Evolutionary conservation across 2,888 invertebrate genomes (phyloP).

Genomic region (Protophormia terraenovae): DNA sequence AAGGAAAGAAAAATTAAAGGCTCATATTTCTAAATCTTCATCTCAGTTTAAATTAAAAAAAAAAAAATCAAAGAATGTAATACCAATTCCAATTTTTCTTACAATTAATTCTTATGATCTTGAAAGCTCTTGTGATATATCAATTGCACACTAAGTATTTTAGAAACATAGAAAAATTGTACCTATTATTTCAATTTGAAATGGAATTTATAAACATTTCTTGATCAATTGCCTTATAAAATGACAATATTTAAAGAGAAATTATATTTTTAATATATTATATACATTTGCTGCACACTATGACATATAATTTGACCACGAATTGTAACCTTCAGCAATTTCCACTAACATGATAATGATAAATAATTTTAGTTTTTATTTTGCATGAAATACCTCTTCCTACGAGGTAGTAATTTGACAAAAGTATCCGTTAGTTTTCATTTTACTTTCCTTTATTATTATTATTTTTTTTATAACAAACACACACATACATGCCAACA

Average conservation of each 20-base stretch:
- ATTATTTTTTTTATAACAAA: slow-evolving; percentile 43
- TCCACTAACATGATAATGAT: slow-evolving; percentile 56
- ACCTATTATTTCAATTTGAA: no score
- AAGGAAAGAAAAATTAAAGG: no score
- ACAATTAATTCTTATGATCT: no score
- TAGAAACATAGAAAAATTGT: no score
- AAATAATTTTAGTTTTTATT: slow-evolving; percentile 55
- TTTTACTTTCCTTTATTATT: slow-evolving; percentile 68
- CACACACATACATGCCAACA: not conserved
- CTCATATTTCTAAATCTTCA: no score
- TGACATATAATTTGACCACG: slow-evolving; percentile 63
- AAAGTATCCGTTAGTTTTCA: slow-evolving; percentile 71
- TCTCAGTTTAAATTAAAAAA: no score
- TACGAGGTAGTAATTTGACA: slow-evolving; percentile 71
- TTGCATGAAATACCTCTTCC: slow-evolving; percentile 64
- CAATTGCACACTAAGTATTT: no score
- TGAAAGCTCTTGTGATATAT: no score
- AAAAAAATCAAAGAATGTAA: no score
- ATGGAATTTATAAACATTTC: not conserved
- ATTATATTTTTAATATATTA: not conserved
- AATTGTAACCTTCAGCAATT: slow-evolving; percentile 61
- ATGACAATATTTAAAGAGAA: not conserved
- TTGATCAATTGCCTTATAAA: not conserved
- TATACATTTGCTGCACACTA: not conserved
- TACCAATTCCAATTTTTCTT: no score